Evolutionary conservation across 1,140 invertebrate species (phyloP), one percentile per base, ranked within the genome.

Genomic region (Prorops nasuta): DNA sequence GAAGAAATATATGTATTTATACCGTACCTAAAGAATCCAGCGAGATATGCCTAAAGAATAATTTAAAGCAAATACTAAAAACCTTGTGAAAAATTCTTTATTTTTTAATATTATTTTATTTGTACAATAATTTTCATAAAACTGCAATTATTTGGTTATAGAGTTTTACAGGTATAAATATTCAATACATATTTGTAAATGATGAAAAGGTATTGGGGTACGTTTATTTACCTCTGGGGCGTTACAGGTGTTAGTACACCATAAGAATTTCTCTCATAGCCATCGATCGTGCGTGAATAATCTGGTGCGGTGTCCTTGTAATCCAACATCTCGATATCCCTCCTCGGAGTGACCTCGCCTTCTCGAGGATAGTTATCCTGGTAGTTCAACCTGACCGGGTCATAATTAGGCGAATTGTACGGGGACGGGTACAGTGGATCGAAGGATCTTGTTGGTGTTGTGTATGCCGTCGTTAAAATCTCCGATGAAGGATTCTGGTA

Each of bases 371-470:
- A 72, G 37, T 55, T 63, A 4, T 73, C 72, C 0, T 55, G 40
- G 20, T 64, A 68, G 4, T 20, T 42, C 1, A 44, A 39, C 17
- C 64, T 53, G 3, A 63, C 17, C 7, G 63, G 35, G 3, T 72
- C 69, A 24, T 71, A 76, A 47, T 58, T 67, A 2, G 71, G 72
- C 4, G 73, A 75, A 15, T 67, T 72, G 55, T 76, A 76, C 2
- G 73, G 74, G 4, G 72, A 72, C 0, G 71, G 66, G 37, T 74
- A 76, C 16, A 70, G 56, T 0, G 64, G 59, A 14, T 74, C 72
- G 47, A 62, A 74, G 0, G 52, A 38, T 21, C 66, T 66, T 1
- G 49, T 22, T 6, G 58, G 48, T 1, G 38, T 56, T 9, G 62
- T 51, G 34, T 73, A 74, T 1, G 38, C 28, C 2, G 64, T 57